These are phyloP conservation scores for Piaya cayana DNA, from an alignment of 2,113 vertebrate genomes.

Conservation along the genomic window DNA sequence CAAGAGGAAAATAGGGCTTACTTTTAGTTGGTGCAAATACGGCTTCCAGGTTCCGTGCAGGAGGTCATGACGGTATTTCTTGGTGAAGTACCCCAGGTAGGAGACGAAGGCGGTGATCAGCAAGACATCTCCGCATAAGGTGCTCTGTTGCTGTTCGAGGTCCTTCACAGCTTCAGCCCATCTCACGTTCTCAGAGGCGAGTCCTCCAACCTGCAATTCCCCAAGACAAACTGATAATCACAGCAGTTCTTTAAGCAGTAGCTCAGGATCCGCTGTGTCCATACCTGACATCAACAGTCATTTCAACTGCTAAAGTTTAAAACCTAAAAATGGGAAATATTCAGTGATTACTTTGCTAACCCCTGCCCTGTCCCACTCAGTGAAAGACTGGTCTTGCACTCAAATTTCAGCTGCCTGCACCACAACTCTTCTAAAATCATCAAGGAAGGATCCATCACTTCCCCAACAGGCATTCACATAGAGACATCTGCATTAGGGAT, in stretches of 20 bases:
- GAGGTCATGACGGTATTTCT: constrained; percentile 86
- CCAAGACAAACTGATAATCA: neutral
- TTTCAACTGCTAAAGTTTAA: neutral
- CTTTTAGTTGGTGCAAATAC: constrained; percentile 84
- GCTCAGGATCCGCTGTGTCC: neutral
- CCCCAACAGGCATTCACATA: neutral
- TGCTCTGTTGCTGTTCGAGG: constrained; percentile 86
- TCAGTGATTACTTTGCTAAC: neutral
- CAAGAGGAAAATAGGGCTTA: neutral
- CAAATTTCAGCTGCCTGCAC: neutral
- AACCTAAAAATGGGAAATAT: neutral
- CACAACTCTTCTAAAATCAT: neutral
- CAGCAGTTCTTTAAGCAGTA: neutral
- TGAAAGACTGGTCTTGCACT: neutral
- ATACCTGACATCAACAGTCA: neutral
- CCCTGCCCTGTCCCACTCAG: neutral
- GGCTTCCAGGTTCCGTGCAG: constrained; percentile 89
- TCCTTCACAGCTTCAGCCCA: constrained; percentile 88
- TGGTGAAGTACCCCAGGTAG: constrained; percentile 95
- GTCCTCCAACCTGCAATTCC: constrained; percentile 85
- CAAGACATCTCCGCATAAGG: constrained; percentile 90
- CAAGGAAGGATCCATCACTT: neutral
- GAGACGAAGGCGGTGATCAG: constrained; percentile 90
- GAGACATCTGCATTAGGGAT: neutral
- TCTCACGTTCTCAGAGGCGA: constrained; percentile 89